Evolutionary conservation across 2,797 vertebrate species (phyloP), one percentile per base, ranked within the genome.

Genomic region (Acanthurus leucopareius): DNA sequence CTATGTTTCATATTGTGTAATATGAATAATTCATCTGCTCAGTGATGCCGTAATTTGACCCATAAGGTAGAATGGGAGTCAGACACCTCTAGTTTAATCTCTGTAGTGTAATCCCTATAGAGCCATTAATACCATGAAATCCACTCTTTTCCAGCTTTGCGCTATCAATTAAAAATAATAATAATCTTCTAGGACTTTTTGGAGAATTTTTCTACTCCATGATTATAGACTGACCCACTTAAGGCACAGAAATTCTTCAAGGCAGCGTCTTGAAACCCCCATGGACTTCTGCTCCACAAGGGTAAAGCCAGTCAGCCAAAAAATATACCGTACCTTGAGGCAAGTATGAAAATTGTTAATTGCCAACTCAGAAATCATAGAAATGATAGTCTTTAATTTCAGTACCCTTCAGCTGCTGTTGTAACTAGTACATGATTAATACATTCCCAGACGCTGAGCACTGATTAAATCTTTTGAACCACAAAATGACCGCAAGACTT

Each of bases 181-280:
- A 81, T 72, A 66, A 79, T 70, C 57, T 63, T 20, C 13, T 15
- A 45, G 68, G 76, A 81, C 82, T 62, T 76, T 42, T 32, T 17
- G 58, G 65, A 84, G 54, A 79, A 35, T 52, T 75, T 64, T 73
- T 47, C 52, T 66, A 1, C 59, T 42, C 38, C 2, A 20, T 76
- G 77, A 90, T 87, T 74, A 82, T 65, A 79, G 22, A 69, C 42
- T 87, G 84, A 87, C 78, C 87, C 69, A 87, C 10, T 89, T 84
- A 76, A 70, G 42, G 48, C 84, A 49, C 20, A 82, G 66, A 72
- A 45, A 67, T 72, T 66, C 19, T 80, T 87, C 66, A 56, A 76
- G 58, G 60, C 45, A 1, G 47, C 47, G 64, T 76, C 70, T 67
- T 28, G 35, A 84, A 73, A 80, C 59, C 75, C 70, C 51, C 15